Percentiles rank a stretch among this genome's conserved stretches.
Evolutionary conservation across 2,797 vertebrate species (phyloP).

Genomic region (Momotus momota): DNA sequence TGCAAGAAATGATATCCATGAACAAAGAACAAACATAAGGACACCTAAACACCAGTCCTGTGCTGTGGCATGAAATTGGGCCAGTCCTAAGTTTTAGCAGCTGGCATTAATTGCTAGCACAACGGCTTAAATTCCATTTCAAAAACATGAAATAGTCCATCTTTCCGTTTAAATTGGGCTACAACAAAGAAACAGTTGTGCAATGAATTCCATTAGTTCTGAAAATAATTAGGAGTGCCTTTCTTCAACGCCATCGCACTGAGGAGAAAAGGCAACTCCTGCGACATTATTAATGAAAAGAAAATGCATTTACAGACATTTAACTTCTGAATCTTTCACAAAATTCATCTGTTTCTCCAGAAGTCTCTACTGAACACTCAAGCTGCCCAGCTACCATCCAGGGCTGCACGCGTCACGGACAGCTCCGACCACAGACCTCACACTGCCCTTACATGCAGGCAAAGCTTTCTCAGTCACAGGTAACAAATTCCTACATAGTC

Average conservation of each 20-base stretch:
- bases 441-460: fast-evolving
- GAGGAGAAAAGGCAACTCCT: not conserved
- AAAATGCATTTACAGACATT: not conserved
- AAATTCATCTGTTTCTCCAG: not conserved
- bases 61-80: not conserved
- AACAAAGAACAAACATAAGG: not conserved
- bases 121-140: not conserved
- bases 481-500: not conserved
- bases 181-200: not conserved
- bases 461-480: not conserved
- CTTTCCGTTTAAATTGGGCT: not conserved
- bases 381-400: not conserved
- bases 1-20: not conserved
- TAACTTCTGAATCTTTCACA: not conserved
- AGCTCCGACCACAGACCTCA: not conserved
- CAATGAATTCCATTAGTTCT: not conserved
- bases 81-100: not conserved
- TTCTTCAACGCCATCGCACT: not conserved
- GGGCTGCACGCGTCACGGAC: not conserved
- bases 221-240: not conserved
- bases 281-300: not conserved
- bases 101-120: not conserved
- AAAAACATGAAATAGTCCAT: not conserved
- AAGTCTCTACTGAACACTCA: not conserved
- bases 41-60: not conserved